Conservation (phyloP, 2,113 vertebrate species). For the Campylorhamphus procurvoides region DNA sequence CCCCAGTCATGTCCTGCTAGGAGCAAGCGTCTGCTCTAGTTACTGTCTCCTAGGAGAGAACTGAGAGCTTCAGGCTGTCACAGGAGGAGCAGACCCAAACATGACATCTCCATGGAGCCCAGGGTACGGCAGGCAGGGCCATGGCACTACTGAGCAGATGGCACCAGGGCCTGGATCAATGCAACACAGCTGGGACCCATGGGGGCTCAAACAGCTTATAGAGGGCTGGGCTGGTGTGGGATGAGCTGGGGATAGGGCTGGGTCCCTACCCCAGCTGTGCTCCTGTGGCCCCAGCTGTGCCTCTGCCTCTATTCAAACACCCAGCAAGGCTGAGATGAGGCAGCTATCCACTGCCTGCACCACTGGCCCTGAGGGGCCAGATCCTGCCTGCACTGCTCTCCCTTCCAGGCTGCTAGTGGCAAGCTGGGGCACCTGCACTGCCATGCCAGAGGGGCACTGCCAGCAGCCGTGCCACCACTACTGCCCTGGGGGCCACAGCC, state of each 20-base stretch:
- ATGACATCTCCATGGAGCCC: conserved; percentile 61
- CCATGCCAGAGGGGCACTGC: accelerated
- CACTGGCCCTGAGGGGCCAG: not conserved
- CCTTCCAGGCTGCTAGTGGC: accelerated
- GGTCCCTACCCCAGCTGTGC: not conserved
- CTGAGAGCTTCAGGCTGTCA: conserved; percentile 22
- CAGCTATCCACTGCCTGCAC: accelerated
- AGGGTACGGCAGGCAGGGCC: not conserved
- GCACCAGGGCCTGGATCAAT: not conserved
- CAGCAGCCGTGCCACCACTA: accelerated
- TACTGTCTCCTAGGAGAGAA: conserved; percentile 66
- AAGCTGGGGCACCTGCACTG: not conserved
- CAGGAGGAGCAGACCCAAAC: conserved; percentile 47
- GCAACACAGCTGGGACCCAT: accelerated
- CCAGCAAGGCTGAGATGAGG: not conserved
- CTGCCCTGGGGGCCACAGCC: not conserved
- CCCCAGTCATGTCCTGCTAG: conserved; percentile 25
- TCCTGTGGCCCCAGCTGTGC: no score
- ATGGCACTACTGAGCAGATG: not conserved
- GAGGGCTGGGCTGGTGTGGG: not conserved
- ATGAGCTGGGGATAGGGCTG: accelerated
- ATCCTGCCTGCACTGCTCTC: not conserved
- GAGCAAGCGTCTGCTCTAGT: conserved; percentile 34
- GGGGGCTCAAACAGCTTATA: not conserved
- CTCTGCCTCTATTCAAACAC: not conserved